Conservation (phyloP, 2,888 invertebrate genomes). For the Trichogramma evanescens region DNA sequence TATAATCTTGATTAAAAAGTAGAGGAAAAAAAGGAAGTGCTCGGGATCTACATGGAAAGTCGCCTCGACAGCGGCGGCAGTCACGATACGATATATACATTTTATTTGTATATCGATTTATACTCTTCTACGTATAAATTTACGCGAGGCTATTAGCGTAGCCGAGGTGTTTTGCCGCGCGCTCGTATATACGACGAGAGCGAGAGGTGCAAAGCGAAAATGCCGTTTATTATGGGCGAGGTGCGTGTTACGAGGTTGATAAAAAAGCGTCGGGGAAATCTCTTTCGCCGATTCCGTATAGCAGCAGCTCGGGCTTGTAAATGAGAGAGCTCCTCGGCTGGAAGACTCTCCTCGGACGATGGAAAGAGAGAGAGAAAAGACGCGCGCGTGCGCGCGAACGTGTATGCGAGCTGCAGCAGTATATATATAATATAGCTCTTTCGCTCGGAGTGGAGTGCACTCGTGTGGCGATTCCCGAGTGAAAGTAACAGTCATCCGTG, state of each 20-base stretch:
- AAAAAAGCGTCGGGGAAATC: constrained; percentile 13
- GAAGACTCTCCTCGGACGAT: constrained; percentile 5
- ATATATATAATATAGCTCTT: neutral
- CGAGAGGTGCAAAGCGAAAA: constrained; percentile 5
- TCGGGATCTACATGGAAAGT: no score
- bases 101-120: no score
- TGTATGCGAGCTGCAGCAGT: neutral
- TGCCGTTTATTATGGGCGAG: constrained; percentile 8
- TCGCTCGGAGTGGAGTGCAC: neutral
- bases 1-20: no score
- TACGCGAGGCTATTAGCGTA: neutral
- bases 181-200: no score
- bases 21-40: no score
- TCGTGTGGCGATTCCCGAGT: constrained; percentile 1
- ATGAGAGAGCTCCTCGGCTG: constrained; percentile 10
- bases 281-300: neutral
- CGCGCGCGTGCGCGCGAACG: neutral
- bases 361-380: neutral
- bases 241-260: neutral
- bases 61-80: no score
- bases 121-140: neutral
- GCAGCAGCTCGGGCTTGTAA: constrained; percentile 1
- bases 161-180: constrained; percentile 6
- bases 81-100: no score
- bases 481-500: constrained; percentile 24